Percentiles rank a stretch among this genome's conserved stretches.
Evolutionary conservation across 1,140 invertebrate species (phyloP).

Genomic region (Drosophila nikananu): DNA sequence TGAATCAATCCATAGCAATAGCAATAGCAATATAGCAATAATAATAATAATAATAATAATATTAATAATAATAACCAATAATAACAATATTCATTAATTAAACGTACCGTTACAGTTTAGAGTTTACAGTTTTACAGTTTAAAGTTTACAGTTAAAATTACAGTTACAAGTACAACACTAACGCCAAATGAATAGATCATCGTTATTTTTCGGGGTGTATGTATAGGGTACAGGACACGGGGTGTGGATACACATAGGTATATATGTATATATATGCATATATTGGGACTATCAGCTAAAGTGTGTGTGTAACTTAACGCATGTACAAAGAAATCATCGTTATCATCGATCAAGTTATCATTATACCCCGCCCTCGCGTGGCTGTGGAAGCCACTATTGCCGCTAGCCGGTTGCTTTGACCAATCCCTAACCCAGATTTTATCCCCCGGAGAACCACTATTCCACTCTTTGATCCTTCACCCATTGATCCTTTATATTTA

Average conservation of each 20-base stretch:
- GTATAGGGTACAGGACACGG: slow-evolving; percentile 48
- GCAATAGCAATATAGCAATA: slow-evolving; percentile 32
- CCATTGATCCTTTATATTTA: slow-evolving; percentile 56
- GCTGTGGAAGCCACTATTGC: slow-evolving; percentile 71
- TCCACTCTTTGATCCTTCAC: slow-evolving; percentile 12
- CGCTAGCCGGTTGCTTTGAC: slow-evolving; percentile 66
- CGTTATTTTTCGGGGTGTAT: slow-evolving; percentile 60
- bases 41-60: slow-evolving; percentile 60
- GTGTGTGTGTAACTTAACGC: slow-evolving; percentile 54
- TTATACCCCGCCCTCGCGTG: slow-evolving; percentile 47
- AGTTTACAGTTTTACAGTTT: slow-evolving; percentile 46
- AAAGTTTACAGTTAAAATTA: slow-evolving; percentile 53
- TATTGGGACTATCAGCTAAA: slow-evolving; percentile 60
- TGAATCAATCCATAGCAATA: slow-evolving; percentile 58
- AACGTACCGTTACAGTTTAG: slow-evolving; percentile 34
- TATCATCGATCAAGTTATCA: slow-evolving; percentile 51
- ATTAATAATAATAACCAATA: slow-evolving; percentile 71
- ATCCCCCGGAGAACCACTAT: slow-evolving; percentile 44
- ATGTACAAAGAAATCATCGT: slow-evolving; percentile 66
- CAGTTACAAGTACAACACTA: slow-evolving; percentile 80
- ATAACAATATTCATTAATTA: slow-evolving; percentile 75
- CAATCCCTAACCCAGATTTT: slow-evolving; percentile 3
- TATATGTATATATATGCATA: slow-evolving; percentile 36
- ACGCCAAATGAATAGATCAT: slow-evolving; percentile 82
- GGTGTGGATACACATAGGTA: slow-evolving; percentile 36